Evolutionary conservation across 2,113 vertebrate species (phyloP).

Genomic region (Carollia perspicillata): DNA sequence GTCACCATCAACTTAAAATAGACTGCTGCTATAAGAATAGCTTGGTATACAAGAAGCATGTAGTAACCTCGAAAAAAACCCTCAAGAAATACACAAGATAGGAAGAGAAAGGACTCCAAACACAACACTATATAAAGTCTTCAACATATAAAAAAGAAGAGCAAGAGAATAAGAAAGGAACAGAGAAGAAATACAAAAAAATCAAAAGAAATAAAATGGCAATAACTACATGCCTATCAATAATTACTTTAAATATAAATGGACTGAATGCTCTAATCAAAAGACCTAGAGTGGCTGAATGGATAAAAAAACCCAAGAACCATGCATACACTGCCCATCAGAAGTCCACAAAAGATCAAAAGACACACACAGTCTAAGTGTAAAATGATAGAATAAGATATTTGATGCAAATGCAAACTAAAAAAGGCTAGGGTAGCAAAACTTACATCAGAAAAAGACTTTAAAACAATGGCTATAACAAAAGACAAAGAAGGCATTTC

Average conservation of each 20-base stretch:
- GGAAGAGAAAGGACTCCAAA: background rate
- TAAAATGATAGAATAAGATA: background rate
- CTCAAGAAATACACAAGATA: background rate
- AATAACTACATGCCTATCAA: background rate
- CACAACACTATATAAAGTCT: background rate
- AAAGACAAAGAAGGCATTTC: background rate
- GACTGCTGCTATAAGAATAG: background rate
- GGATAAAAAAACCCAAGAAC: background rate
- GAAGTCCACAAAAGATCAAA: background rate
- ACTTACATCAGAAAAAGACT: background rate
- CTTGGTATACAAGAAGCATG: background rate
- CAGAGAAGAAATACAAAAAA: background rate
- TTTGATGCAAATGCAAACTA: background rate
- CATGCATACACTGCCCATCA: background rate
- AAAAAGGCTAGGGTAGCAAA: background rate
- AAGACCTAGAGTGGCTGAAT: background rate
- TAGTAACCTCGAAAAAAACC: background rate
- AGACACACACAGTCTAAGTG: background rate
- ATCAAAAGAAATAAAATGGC: background rate
- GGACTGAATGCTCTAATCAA: background rate
- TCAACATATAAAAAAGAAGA: background rate
- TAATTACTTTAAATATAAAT: background rate
- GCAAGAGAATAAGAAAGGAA: background rate
- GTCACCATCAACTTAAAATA: background rate
- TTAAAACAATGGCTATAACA: background rate